These are phyloP conservation scores for Dynastes grantii DNA, from an alignment of 2,888 invertebrate species.

Conservation along the genomic window DNA sequence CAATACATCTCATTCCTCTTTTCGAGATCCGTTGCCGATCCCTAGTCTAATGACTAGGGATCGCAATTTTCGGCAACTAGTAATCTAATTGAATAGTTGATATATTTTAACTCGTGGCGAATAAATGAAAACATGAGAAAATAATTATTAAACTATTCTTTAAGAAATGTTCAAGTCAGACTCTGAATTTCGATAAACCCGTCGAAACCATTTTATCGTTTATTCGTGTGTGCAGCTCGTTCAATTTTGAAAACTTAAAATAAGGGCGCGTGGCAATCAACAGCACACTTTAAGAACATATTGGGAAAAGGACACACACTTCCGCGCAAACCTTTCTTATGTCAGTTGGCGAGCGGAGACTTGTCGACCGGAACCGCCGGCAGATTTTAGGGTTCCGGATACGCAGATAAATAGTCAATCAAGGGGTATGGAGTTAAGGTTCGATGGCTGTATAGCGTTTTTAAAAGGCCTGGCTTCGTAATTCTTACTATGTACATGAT, in stretches of 20 bases:
- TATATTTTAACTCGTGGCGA: too few species aligned
- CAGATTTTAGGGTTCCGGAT: slow-evolving; percentile 60
- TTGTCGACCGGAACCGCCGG: slow-evolving; percentile 65
- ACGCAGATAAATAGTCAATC: slow-evolving; percentile 44
- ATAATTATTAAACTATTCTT: too few species aligned
- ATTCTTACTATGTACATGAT: not conserved
- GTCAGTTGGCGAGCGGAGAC: slow-evolving; percentile 66
- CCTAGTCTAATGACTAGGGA: too few species aligned
- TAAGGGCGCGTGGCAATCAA: slow-evolving; percentile 18
- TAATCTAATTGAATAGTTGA: too few species aligned
- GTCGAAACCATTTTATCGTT: too few species aligned
- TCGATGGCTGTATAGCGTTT: not conserved
- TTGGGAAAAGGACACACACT: slow-evolving; percentile 62
- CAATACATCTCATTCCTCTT: too few species aligned
- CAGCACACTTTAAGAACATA: slow-evolving; percentile 22
- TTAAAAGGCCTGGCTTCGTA: not conserved
- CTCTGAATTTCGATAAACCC: too few species aligned
- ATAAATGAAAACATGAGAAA: too few species aligned
- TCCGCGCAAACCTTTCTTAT: slow-evolving; percentile 66
- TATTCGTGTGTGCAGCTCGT: too few species aligned
- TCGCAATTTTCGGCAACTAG: too few species aligned
- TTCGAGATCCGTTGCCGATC: too few species aligned
- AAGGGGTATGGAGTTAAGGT: slow-evolving; percentile 29
- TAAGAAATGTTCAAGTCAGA: too few species aligned
- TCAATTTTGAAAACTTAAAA: not conserved